phyloP scores from a whole-genome alignment of 2,113 vertebrate species.

The Podiceps cristatus region DNA sequence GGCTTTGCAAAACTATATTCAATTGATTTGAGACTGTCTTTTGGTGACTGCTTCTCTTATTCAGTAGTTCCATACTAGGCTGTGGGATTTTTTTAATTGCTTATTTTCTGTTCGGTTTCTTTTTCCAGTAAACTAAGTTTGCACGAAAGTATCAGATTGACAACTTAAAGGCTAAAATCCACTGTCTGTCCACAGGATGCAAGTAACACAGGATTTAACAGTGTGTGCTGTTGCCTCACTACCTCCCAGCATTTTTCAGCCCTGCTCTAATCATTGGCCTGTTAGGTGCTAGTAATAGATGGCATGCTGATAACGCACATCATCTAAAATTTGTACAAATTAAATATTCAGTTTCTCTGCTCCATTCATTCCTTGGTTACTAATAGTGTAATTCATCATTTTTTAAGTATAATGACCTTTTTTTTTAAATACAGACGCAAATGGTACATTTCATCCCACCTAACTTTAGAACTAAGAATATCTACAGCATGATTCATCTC shows the following conservation, averaged over 20 bases:
- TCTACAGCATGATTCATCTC: slow-evolving; percentile 55
- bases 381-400: slow-evolving; percentile 45
- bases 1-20: neutral
- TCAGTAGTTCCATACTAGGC: neutral
- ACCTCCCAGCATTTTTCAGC: slow-evolving; percentile 10
- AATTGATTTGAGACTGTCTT: neutral
- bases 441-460: slow-evolving; percentile 52
- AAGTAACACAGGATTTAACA: neutral
- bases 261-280: neutral
- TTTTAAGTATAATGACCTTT: slow-evolving; percentile 42
- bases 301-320: neutral
- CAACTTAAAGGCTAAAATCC: neutral
- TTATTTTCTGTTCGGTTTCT: neutral
- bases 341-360: slow-evolving; percentile 54
- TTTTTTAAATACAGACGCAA: slow-evolving; percentile 12
- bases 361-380: slow-evolving; percentile 16
- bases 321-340: slow-evolving; percentile 45
- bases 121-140: slow-evolving; percentile 13
- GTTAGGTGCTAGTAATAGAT: slow-evolving; percentile 2
- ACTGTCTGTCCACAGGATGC: neutral
- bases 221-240: neutral
- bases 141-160: neutral
- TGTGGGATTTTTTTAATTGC: neutral
- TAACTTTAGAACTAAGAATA: slow-evolving; percentile 54
- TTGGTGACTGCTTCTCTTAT: neutral